Conservation (phyloP, 2,888 invertebrate genomes). For the Zygogramma bicolorata region DNA sequence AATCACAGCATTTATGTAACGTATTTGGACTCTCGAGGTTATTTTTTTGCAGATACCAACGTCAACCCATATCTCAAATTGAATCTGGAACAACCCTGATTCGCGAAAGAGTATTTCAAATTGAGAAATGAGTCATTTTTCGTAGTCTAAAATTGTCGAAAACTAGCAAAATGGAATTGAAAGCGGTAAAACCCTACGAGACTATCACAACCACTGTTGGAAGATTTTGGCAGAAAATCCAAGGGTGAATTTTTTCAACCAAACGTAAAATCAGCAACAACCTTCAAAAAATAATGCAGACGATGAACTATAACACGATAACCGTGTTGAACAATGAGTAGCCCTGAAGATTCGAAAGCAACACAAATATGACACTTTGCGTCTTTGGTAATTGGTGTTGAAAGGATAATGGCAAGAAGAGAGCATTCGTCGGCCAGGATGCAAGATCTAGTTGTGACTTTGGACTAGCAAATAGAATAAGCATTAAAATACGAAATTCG, state of each 20-base stretch:
- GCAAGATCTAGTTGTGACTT: neutral
- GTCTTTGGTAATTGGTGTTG: conserved; percentile 64
- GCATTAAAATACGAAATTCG: neutral
- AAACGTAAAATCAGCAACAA: conserved; percentile 22
- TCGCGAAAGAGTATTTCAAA: neutral
- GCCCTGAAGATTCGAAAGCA: neutral
- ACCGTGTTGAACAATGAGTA: no score
- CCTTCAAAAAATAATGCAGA: neutral
- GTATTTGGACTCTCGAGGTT: conserved; percentile 4
- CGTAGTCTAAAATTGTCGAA: neutral
- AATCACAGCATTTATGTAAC: conserved; percentile 32
- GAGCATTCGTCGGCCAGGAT: neutral
- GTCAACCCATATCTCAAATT: neutral
- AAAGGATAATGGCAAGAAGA: conserved; percentile 20
- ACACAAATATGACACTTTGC: conserved; percentile 62
- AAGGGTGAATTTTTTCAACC: conserved; percentile 38
- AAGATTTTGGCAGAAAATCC: conserved; percentile 66
- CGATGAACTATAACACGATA: no score
- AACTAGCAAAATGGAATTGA: conserved; percentile 49
- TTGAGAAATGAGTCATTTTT: neutral
- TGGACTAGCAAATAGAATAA: neutral
- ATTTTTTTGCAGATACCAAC: no score
- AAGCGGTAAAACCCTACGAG: conserved; percentile 56
- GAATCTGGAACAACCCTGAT: neutral
- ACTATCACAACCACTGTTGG: conserved; percentile 68